These are phyloP conservation scores for Cavia porcellus DNA, from an alignment of 2,113 vertebrate genomes.

Conservation along the genomic window DNA sequence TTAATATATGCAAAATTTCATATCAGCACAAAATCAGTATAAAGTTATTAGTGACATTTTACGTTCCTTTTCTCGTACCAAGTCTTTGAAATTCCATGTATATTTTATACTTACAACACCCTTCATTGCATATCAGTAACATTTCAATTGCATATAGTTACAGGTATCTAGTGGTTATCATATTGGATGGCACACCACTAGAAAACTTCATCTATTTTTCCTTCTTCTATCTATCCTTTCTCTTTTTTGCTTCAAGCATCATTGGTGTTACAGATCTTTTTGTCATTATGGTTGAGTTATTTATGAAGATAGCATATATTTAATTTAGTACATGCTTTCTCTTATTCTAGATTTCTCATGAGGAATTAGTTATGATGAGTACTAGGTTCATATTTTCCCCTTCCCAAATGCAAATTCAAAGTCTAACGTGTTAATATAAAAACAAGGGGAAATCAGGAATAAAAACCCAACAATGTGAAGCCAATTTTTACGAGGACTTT, in stretches of 20 bases:
- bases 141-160: background rate
- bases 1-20: conserved; percentile 18
- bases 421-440: background rate
- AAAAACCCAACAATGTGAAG: background rate
- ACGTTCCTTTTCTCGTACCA: background rate
- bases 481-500: background rate
- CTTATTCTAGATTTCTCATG: conserved; percentile 4
- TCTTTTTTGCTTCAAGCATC: background rate
- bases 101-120: background rate
- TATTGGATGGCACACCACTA: background rate
- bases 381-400: background rate
- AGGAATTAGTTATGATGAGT: background rate
- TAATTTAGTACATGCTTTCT: background rate
- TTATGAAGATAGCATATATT: conserved; percentile 19
- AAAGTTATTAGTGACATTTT: background rate
- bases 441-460: background rate
- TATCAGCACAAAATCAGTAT: background rate
- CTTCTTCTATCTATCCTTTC: background rate
- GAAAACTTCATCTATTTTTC: background rate
- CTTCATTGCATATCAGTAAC: background rate
- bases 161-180: background rate
- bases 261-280: background rate
- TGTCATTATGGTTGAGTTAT: background rate
- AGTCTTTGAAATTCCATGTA: background rate
- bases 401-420: background rate